phyloP scores from a whole-genome alignment of 2,797 vertebrate genomes.

The Phataginus tricuspis region DNA sequence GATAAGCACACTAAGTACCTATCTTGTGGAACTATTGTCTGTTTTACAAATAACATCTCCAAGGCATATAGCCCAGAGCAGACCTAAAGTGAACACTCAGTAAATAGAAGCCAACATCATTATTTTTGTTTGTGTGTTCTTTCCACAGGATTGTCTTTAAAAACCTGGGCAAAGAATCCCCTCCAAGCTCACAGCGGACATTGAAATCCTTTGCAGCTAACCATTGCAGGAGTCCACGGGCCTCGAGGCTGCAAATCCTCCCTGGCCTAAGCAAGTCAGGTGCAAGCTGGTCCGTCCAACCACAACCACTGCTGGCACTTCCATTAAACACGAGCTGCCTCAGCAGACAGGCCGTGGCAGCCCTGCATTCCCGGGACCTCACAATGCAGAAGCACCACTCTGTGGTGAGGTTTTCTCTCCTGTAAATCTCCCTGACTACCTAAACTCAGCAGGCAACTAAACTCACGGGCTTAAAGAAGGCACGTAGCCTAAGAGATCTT shows the following conservation, averaged over 20 bases:
- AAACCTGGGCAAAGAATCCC: background rate
- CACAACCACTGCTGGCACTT: background rate
- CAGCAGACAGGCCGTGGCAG: background rate
- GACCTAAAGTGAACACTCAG: background rate
- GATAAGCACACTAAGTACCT: background rate
- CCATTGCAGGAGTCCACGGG: fast-evolving
- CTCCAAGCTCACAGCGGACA: background rate
- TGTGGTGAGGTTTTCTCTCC: background rate
- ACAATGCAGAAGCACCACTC: background rate
- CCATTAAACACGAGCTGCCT: background rate
- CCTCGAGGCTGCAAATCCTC: background rate
- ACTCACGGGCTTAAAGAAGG: background rate
- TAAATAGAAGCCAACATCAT: background rate
- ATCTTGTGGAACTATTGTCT: background rate
- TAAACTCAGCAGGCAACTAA: background rate
- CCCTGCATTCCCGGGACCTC: background rate
- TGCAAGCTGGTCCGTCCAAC: background rate
- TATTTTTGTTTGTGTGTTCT: background rate
- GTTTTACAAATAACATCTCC: background rate
- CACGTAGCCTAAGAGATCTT: background rate
- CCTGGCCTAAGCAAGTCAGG: background rate
- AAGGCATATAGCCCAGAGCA: background rate
- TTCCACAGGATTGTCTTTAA: background rate
- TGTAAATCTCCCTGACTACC: background rate
- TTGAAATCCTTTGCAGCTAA: conserved; percentile 20